Base-by-base conservation (phyloP, 2,888 invertebrate genomes). In the Auanema freiburgensis region DNA sequence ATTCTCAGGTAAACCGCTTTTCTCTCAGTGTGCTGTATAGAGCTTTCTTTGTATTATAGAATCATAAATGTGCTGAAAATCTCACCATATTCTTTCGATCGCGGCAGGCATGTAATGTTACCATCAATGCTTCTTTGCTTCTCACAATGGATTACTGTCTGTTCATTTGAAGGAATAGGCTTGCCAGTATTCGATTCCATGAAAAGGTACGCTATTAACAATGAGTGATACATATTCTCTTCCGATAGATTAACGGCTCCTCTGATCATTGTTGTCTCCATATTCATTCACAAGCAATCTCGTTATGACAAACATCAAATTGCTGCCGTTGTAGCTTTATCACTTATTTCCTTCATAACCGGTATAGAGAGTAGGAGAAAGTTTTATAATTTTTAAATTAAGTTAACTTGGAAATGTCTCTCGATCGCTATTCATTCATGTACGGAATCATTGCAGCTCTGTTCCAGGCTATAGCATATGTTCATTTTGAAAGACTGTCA, bases 181-280 rank as follows among this genome's bases (percentile, higher is more conserved):
- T 85, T 87, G 70, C 87, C 87, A 1, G 85, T 87, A 84, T 87
- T 87, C 75, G 86, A 86, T 1, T 85, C 87, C 3, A 72, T 87
- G 25, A 87, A 87, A 76, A 81, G 87, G 56, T 86, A 85, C n/a
- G n/a, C 72, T 84, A 18, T 6, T n/a, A 10, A 24, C 5, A 5
- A 46, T 5, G 10, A 16, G 5, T 46, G 46, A 46, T 46, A 10
- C 3, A 46, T 3, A 21, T 10, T 18, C 21, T 5, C 21, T n/a
- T n/a, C n/a, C n/a, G n/a, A n/a, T 56, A 71, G 72, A 59, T 53
- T 73, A 43, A 69, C 72, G 25, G 72, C 72, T 2, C 59, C 70
- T 14, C 57, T 71, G 49, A 66, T 75, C 33, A 49, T 71, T 6
- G 50, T 59, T 14, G 68, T 62, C 1, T 24, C 67, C 12, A 61